Percentiles rank a stretch among this genome's conserved stretches.
These are phyloP conservation scores for Xanthostigma xanthostigma DNA, from an alignment of 2,888 invertebrate genomes.

Conservation along the genomic window DNA sequence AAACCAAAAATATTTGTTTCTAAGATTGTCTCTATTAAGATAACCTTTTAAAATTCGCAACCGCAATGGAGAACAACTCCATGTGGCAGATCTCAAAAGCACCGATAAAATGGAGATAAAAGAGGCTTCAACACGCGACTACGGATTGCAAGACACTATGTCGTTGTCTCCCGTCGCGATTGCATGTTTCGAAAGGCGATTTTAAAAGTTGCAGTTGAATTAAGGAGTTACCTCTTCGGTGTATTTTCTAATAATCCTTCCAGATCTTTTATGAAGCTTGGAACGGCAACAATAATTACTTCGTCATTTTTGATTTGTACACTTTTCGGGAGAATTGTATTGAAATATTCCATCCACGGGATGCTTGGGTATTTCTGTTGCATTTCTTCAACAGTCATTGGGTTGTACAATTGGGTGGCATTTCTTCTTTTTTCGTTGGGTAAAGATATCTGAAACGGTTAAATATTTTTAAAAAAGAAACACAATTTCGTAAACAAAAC, in stretches of 20 bases:
- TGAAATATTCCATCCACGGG: constrained; percentile 74
- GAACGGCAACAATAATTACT: constrained; percentile 70
- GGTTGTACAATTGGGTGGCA: constrained; percentile 81
- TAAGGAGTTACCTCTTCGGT: constrained; percentile 29
- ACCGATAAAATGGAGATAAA: too few species aligned
- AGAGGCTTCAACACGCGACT: too few species aligned
- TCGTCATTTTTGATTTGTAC: constrained; percentile 51
- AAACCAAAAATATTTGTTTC: too few species aligned
- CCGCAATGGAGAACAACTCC: too few species aligned
- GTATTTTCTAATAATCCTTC: constrained; percentile 40
- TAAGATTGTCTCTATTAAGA: too few species aligned
- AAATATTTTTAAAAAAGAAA: constrained; percentile 4
- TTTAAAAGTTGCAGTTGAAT: too few species aligned
- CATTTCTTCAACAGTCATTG: constrained; percentile 68
- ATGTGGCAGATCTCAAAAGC: too few species aligned
- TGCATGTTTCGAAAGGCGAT: too few species aligned
- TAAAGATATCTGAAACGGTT: constrained; percentile 53
- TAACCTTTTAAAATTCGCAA: too few species aligned
- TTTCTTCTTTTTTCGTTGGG: constrained; percentile 84
- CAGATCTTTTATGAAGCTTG: constrained; percentile 59
- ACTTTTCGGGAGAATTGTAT: constrained; percentile 54
- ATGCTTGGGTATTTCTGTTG: constrained; percentile 59
- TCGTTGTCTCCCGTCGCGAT: too few species aligned
- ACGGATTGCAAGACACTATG: too few species aligned
- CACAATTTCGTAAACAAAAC: constrained; percentile 1